These are phyloP conservation scores for Drosophila antonietae DNA, from an alignment of 2,888 invertebrate genomes.

Conservation along the genomic window DNA sequence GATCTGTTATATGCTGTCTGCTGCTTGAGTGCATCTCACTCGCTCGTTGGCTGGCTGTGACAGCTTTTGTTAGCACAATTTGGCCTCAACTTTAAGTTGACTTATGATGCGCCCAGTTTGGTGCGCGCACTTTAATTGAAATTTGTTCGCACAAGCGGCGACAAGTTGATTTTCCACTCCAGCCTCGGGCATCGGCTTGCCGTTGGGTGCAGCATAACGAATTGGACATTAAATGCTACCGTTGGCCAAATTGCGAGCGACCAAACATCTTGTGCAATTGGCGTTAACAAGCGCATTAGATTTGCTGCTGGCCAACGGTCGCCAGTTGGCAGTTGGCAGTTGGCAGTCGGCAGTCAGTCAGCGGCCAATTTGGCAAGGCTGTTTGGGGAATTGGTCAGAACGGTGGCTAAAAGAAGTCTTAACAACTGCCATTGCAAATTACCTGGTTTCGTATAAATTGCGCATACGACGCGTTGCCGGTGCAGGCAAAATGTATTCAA, in stretches of 20 bases:
- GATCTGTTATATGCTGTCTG: constrained; percentile 70
- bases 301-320: constrained; percentile 54
- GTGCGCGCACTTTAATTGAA: constrained; percentile 62
- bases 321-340: constrained; percentile 9
- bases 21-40: constrained; percentile 66
- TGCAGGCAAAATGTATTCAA: constrained; percentile 43
- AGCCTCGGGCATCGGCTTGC: constrained; percentile 24
- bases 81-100: constrained; percentile 57
- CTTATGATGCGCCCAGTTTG: constrained; percentile 30
- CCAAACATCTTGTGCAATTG: constrained; percentile 68
- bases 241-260: constrained; percentile 77
- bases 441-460: constrained; percentile 66
- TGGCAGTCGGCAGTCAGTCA: constrained; percentile 53
- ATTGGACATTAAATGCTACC: constrained; percentile 82
- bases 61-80: constrained; percentile 68
- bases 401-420: constrained; percentile 61
- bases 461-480: constrained; percentile 63
- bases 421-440: constrained; percentile 75
- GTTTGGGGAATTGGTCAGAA: constrained; percentile 72
- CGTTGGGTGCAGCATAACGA: constrained; percentile 66
- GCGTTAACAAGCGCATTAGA: constrained; percentile 81
- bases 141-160: constrained; percentile 60
- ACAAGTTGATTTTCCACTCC: constrained; percentile 78
- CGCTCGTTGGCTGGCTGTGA: constrained; percentile 54
- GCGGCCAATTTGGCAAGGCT: constrained; percentile 77